A percentile compares a stretch with the other conserved stretches of the same genome.
Conservation (phyloP, 2,113 vertebrate species). For the Eulacestoma nigropectus region DNA sequence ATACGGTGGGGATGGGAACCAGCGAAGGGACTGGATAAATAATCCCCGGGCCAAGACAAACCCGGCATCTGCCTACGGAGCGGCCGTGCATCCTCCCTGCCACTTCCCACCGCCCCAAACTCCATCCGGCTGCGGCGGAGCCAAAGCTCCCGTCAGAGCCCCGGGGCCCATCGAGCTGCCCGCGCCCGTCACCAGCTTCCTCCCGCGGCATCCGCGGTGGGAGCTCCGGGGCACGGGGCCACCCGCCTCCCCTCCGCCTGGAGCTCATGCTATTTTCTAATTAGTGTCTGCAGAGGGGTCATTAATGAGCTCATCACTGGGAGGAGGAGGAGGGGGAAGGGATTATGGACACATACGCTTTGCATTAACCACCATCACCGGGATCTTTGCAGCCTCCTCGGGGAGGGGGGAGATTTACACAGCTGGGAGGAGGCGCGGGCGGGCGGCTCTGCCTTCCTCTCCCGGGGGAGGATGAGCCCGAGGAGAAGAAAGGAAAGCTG, state of each 20-base stretch:
- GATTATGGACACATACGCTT: conserved; percentile 55
- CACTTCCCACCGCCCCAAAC: conserved; percentile 1
- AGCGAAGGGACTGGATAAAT: conserved; percentile 30
- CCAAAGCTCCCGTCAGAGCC: background rate
- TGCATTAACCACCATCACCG: conserved; percentile 46
- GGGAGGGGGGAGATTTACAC: conserved; percentile 54
- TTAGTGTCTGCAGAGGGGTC: conserved; percentile 44
- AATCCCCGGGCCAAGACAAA: conserved; percentile 58
- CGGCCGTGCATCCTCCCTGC: background rate
- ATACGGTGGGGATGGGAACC: conserved; percentile 22
- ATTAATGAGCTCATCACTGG: conserved; percentile 58
- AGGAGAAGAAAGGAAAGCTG: conserved; percentile 42
- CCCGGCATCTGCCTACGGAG: conserved; percentile 16
- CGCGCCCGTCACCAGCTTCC: background rate
- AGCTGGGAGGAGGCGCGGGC: conserved; percentile 57
- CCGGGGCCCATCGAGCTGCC: background rate
- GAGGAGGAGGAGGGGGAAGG: conserved; percentile 22
- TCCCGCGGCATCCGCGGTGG: background rate
- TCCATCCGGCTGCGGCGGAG: background rate
- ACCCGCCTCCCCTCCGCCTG: background rate
- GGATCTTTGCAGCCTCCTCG: conserved; percentile 11
- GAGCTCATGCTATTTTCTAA: background rate
- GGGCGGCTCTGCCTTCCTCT: conserved; percentile 48
- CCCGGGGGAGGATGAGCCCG: conserved; percentile 12
- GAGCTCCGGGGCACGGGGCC: background rate